Evolutionary conservation across 1,140 invertebrate genomes (phyloP), one percentile per base, ranked within the genome.

Genomic region (Augochlora pura): DNA sequence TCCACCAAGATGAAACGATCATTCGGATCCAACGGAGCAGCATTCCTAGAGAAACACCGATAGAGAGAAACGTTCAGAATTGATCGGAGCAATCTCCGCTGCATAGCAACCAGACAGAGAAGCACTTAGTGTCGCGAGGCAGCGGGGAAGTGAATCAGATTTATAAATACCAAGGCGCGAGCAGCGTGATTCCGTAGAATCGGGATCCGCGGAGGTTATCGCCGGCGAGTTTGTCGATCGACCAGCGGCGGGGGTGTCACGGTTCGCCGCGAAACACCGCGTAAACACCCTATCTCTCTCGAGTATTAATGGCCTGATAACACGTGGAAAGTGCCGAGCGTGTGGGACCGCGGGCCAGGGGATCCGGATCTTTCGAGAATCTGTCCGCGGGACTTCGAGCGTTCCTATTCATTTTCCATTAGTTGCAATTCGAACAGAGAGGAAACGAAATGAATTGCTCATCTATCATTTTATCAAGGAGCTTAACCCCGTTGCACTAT

Each of bases 211-310:
- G 49, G 60, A 67, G 77, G 77, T 80, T 80, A 80, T 80, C 77
- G 38, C 27, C 5, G 32, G 32, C 5, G n/a, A 46, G 42, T 57
- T 38, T 63, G 21, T 9, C 32, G 54, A 66, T 78, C 76, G 49
- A 6, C 54, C 7, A 2, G 38, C 23, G 18, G 54, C 66, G 79
- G 73, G 86, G 85, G 83, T 88, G 86, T 83, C 82, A 77, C 86
- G 88, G 88, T 85, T 90, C 89, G 87, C 67, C 87, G 86, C 74
- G 79, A 72, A 89, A 83, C 79, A 85, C 77, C 84, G 82, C 83
- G 88, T 89, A 89, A 90, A 89, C 89, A 89, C 81, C 86, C 88
- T 90, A 90, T 89, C 89, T 88, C 89, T 88, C 78, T 46, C 67
- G 69, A 65, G 70, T 78, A 86, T 86, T 82, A 81, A 82, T 76